Conservation (phyloP, 2,888 invertebrate genomes). For the Melinaea marsaeus region DNA sequence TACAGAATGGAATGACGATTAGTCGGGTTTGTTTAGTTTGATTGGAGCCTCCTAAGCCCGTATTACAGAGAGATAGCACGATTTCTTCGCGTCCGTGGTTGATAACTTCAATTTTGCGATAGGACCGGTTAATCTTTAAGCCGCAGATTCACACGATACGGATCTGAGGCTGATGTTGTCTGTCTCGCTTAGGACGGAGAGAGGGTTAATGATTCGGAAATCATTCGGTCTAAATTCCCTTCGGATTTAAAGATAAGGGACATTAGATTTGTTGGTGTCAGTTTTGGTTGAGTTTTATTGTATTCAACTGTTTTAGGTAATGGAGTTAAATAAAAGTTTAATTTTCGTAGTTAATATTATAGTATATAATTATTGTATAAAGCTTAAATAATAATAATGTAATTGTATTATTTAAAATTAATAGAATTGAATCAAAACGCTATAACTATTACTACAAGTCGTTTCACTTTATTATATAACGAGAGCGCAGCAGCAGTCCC, state of each 20-base stretch:
- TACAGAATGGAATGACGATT: too few relatives aligned
- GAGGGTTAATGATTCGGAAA: too few relatives aligned
- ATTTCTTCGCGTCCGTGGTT: constrained; percentile 55
- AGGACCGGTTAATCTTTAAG: constrained; percentile 69
- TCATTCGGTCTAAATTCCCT: too few relatives aligned
- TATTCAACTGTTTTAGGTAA: constrained; percentile 1
- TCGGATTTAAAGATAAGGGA: too few relatives aligned
- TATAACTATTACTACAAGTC: constrained; percentile 9
- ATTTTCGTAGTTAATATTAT: neutral
- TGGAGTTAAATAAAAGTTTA: neutral
- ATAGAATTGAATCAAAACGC: constrained; percentile 7
- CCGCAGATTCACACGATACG: constrained; percentile 68
- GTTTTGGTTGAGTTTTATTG: too few relatives aligned
- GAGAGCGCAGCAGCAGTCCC: constrained; percentile 11
- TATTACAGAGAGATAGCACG: too few relatives aligned
- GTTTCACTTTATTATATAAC: constrained; percentile 18
- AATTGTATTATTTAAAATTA: neutral
- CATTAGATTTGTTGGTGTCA: too few relatives aligned
- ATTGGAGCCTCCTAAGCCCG: too few relatives aligned
- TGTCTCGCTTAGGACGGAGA: too few relatives aligned
- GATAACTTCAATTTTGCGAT: constrained; percentile 71
- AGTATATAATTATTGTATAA: neutral
- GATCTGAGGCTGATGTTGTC: constrained; percentile 48
- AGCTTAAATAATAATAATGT: neutral
- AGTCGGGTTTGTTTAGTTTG: too few relatives aligned